Evolutionary conservation across 2,888 invertebrate genomes (phyloP).

Genomic region (Caenorhabditis sp.): DNA sequence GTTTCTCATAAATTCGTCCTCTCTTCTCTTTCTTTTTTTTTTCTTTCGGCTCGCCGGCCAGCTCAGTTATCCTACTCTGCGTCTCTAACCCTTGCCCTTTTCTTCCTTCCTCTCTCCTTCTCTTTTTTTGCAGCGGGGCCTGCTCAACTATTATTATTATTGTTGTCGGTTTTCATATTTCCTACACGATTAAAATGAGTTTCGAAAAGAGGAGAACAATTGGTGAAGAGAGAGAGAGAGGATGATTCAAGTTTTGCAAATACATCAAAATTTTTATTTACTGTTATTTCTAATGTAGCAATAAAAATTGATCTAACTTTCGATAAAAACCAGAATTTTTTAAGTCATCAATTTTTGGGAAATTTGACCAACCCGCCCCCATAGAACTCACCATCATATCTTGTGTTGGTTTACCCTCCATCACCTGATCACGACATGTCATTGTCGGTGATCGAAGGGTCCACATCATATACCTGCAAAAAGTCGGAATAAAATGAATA

Average conservation of each 20-base stretch:
- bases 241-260: neutral
- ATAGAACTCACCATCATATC: slow-evolving; percentile 61
- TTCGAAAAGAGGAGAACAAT: too few relatives aligned
- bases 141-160: neutral
- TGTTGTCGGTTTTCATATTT: neutral
- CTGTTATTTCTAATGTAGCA: too few relatives aligned
- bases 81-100: neutral
- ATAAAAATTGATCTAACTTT: too few relatives aligned
- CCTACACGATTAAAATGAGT: neutral
- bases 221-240: neutral
- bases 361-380: too few relatives aligned
- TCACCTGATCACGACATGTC: slow-evolving; percentile 57
- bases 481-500: slow-evolving; percentile 2
- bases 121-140: too few relatives aligned
- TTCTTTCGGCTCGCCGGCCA: neutral
- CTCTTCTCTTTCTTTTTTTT: slow-evolving; percentile 1
- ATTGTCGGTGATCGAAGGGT: slow-evolving; percentile 60
- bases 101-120: neutral
- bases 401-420: slow-evolving; percentile 67
- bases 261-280: neutral
- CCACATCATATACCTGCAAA: slow-evolving; percentile 65
- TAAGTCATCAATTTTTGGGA: too few relatives aligned
- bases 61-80: neutral
- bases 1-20: slow-evolving; percentile 14
- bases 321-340: too few relatives aligned